These are phyloP conservation scores for Aplocera efformata DNA, from an alignment of 2,888 invertebrate species.

Conservation along the genomic window DNA sequence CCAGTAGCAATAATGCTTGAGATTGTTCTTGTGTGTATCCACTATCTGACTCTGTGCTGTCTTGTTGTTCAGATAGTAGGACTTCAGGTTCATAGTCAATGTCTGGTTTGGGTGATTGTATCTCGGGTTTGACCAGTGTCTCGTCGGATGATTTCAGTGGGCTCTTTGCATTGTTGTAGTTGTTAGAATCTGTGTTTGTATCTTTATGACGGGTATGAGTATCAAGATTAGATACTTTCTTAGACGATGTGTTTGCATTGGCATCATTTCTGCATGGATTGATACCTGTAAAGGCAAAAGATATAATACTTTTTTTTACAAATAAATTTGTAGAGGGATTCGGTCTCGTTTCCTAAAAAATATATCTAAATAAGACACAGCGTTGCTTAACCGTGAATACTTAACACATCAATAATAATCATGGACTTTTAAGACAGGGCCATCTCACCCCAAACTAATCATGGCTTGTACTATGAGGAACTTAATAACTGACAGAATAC, in stretches of 20 bases:
- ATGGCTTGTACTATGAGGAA: no score
- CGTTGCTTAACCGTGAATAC: no score
- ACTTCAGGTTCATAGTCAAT: constrained; percentile 74
- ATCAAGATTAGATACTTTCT: constrained; percentile 61
- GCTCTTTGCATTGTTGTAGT: constrained; percentile 54
- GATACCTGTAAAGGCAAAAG: constrained; percentile 52
- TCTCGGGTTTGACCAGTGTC: constrained; percentile 62
- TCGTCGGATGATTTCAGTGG: constrained; percentile 61
- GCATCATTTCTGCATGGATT: constrained; percentile 71
- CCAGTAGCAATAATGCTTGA: constrained; percentile 59
- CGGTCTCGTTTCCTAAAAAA: no score
- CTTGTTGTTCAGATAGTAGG: constrained; percentile 69
- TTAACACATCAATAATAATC: no score
- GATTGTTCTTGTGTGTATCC: constrained; percentile 61
- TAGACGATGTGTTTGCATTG: constrained; percentile 53
- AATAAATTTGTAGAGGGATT: background rate
- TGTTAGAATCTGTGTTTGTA: constrained; percentile 46
- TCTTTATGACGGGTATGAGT: constrained; percentile 57
- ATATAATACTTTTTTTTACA: constrained; percentile 5
- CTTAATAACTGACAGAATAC: no score
- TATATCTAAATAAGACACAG: no score
- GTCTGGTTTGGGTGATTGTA: constrained; percentile 70
- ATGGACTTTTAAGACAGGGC: no score
- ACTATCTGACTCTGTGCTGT: constrained; percentile 58
- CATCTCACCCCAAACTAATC: no score